Base-by-base conservation (phyloP, 2,113 vertebrate species). In the Microtus ochrogaster region DNA sequence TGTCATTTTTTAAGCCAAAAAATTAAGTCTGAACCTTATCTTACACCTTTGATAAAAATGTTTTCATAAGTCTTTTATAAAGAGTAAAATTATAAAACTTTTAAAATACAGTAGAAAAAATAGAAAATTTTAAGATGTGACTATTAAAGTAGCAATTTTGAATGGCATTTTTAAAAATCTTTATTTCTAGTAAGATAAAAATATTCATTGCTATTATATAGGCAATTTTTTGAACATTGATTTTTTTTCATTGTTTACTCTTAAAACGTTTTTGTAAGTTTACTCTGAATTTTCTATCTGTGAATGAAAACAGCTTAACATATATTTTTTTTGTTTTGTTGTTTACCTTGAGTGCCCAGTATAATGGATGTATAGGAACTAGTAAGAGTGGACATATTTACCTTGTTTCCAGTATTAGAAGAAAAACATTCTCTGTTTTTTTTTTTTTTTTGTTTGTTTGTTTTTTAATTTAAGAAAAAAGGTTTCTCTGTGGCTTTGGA, bases 1-100 rank as follows among this genome's bases (percentile, higher is more conserved):
- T 86, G 19, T 79, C 44, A 78, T 49, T 78, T 87, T 82, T 65
- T 30, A 73, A 87, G 39, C 5, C 36, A 39, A 55, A 72, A 49
- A 95, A 65, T 24, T 36, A 91, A 81, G 19, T 52, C 65, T 72
- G 39, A 65, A 88, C 33, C 63, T 77, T 41, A 83, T 26, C 7
- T 65, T 30, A 89, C 7, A 88, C 36, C 28, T 88, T 74, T n/a
- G 65, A 65, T 72, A 84, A 84, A 92, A 66, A 66, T 95, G 63
- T 81, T 82, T 58, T 66, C 24, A 49, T 24, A 91, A 14, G 26
- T 5, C 21, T 49, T 79, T 55, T 3, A 7, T 58, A 47, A 78
- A 87, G 52, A 36, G 21, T 81, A 92, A 79, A 95, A 65, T 21
- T 79, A 61, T 21, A 81, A 52, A 79, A 22, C 28, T 22, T 81